A percentile compares a stretch with the other conserved stretches of the same genome.
phyloP scores from a whole-genome alignment of 2,113 vertebrate species.

The Tapirus terrestris region DNA sequence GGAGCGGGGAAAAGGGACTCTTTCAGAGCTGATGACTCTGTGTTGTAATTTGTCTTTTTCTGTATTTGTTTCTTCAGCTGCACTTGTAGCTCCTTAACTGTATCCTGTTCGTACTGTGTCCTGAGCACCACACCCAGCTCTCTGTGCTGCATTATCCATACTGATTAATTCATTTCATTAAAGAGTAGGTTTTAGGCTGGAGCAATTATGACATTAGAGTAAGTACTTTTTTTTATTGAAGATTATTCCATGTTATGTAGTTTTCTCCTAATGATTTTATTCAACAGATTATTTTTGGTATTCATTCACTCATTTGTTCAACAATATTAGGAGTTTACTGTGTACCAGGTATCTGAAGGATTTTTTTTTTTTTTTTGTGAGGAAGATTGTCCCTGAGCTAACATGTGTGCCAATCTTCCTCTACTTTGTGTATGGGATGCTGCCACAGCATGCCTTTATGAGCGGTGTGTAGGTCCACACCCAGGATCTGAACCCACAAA shows the following conservation, averaged over 20 bases:
- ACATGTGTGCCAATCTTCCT: too few species aligned
- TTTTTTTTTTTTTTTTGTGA: not conserved
- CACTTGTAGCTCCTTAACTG: not conserved
- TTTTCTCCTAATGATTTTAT: not conserved
- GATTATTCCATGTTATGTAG: not conserved
- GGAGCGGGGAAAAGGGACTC: too few species aligned
- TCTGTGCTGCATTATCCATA: not conserved
- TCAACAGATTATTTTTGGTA: conserved; percentile 16
- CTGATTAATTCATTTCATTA: not conserved
- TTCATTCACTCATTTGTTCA: not conserved
- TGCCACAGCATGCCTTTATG: too few species aligned
- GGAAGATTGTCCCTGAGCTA: too few species aligned
- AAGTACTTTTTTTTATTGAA: not conserved
- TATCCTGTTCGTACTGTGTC: not conserved
- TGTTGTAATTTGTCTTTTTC: not conserved
- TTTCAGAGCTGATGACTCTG: not conserved
- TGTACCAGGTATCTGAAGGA: not conserved
- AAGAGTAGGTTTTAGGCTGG: not conserved
- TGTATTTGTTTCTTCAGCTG: not conserved
- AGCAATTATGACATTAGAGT: not conserved
- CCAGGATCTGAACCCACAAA: too few species aligned
- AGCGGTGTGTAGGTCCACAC: too few species aligned
- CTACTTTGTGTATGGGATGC: too few species aligned
- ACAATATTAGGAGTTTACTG: not conserved
- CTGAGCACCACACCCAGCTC: not conserved